phyloP scores from a whole-genome alignment of 2,888 invertebrate species.

The Tetropium fuscum region DNA sequence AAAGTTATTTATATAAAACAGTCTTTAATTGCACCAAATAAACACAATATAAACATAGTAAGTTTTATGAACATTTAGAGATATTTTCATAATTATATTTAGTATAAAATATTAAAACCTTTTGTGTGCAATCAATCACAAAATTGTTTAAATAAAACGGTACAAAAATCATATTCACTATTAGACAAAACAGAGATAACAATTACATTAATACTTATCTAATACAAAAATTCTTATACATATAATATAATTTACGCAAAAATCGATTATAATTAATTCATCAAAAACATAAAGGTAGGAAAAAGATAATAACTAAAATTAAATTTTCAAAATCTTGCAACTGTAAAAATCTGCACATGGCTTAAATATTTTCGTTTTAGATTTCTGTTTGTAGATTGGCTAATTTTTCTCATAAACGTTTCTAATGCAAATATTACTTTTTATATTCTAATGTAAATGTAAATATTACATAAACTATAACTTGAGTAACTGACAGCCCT shows the following conservation, averaged over 20 bases:
- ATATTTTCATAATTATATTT: slow-evolving; percentile 23
- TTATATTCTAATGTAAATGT: too few species aligned
- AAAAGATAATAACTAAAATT: neutral
- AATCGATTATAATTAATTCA: slow-evolving; percentile 7
- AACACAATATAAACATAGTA: slow-evolving; percentile 31
- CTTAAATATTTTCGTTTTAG: too few species aligned
- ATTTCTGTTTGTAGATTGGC: too few species aligned
- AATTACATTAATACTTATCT: slow-evolving; percentile 26
- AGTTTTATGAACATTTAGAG: slow-evolving; percentile 33
- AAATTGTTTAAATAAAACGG: slow-evolving; percentile 24
- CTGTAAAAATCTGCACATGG: too few species aligned
- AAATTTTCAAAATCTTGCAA: slow-evolving; percentile 3
- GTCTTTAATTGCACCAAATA: slow-evolving; percentile 65
- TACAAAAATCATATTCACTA: slow-evolving; percentile 31
- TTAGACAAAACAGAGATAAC: slow-evolving; percentile 48
- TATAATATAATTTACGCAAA: slow-evolving; percentile 3
- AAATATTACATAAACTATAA: neutral
- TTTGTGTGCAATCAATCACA: slow-evolving; percentile 23
- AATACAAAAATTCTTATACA: slow-evolving; percentile 21
- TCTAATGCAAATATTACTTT: too few species aligned
- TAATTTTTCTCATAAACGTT: too few species aligned
- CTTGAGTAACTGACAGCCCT: neutral
- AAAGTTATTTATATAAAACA: slow-evolving; percentile 52
- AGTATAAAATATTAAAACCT: slow-evolving; percentile 29
- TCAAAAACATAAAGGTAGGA: too few species aligned